Percentiles rank a stretch among this genome's conserved stretches.
Evolutionary conservation across 2,888 invertebrate species (phyloP).

Genomic region (Adineta ricciae): DNA sequence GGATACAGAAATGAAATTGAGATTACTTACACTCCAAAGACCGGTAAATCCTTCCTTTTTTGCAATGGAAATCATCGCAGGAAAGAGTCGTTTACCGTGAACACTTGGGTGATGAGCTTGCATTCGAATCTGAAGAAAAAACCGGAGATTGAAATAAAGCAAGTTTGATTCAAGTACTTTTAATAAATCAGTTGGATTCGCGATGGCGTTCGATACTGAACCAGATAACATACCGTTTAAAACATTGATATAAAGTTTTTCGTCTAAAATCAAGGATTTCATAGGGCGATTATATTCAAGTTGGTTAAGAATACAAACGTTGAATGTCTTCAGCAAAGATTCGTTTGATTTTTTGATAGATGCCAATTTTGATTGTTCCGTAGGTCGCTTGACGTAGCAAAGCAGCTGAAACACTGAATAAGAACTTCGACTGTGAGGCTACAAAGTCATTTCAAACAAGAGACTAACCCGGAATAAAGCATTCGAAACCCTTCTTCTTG

Average conservation of each 20-base stretch:
- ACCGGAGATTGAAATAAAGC: too few relatives aligned
- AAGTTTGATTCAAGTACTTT: constrained; percentile 58
- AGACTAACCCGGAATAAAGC: constrained; percentile 67
- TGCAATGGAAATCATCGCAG: constrained; percentile 74
- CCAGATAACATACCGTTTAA: constrained; percentile 73
- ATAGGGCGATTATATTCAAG: not conserved
- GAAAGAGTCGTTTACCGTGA: constrained; percentile 55
- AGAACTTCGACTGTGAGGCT: not conserved
- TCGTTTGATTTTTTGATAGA: constrained; percentile 10
- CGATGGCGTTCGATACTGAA: constrained; percentile 82
- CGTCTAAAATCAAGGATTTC: constrained; percentile 40
- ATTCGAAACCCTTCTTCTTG: constrained; percentile 74
- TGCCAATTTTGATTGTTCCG: constrained; percentile 86
- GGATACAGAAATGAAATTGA: not conserved
- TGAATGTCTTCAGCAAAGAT: not conserved
- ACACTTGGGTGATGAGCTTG: constrained; percentile 59
- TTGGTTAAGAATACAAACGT: not conserved
- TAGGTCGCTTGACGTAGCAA: constrained; percentile 83
- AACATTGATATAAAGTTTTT: constrained; percentile 54
- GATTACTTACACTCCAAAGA: constrained; percentile 65
- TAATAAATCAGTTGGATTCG: constrained; percentile 87
- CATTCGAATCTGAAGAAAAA: constrained; percentile 61
- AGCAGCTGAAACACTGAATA: constrained; percentile 76
- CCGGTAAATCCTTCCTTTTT: constrained; percentile 71
- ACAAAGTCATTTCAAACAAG: not conserved